Percentiles rank a stretch among this genome's conserved stretches.
Evolutionary conservation across 2,113 vertebrate species (phyloP).

Genomic region (Pygoscelis adeliae): DNA sequence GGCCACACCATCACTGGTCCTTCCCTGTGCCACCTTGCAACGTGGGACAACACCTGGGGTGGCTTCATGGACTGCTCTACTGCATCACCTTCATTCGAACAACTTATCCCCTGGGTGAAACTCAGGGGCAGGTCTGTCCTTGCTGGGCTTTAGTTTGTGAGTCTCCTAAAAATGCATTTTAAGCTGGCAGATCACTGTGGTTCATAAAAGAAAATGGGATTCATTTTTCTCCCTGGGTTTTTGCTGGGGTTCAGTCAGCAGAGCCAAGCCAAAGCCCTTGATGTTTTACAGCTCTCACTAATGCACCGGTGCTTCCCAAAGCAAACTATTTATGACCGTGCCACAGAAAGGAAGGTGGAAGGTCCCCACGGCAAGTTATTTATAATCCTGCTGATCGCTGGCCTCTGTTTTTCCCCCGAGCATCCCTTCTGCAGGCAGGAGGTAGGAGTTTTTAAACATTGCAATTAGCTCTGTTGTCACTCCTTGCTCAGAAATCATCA

Average conservation of each 20-base stretch:
- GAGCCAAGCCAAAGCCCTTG: not conserved
- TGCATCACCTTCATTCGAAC: not conserved
- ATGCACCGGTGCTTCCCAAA: constrained; percentile 8
- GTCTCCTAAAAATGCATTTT: not conserved
- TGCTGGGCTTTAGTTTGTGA: not conserved
- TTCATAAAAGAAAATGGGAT: not conserved
- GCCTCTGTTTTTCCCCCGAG: not conserved
- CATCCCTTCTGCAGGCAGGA: not conserved
- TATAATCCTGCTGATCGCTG: not conserved
- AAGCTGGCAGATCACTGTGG: not conserved
- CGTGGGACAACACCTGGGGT: not conserved
- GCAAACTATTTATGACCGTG: not conserved
- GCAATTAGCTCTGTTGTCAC: not conserved
- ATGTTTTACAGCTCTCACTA: not conserved
- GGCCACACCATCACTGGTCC: not conserved
- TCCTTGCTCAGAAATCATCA: not conserved
- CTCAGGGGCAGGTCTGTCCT: not conserved
- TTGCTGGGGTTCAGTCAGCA: not conserved
- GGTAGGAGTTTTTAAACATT: not conserved
- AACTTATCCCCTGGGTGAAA: not conserved
- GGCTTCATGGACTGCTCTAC: too few relatives aligned
- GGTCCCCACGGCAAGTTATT: not conserved
- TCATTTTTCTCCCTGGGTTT: not conserved
- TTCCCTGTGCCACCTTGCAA: not conserved
- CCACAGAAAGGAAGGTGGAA: not conserved